phyloP scores from a whole-genome alignment of 2,113 vertebrate genomes.

The Melierax canorus region DNA sequence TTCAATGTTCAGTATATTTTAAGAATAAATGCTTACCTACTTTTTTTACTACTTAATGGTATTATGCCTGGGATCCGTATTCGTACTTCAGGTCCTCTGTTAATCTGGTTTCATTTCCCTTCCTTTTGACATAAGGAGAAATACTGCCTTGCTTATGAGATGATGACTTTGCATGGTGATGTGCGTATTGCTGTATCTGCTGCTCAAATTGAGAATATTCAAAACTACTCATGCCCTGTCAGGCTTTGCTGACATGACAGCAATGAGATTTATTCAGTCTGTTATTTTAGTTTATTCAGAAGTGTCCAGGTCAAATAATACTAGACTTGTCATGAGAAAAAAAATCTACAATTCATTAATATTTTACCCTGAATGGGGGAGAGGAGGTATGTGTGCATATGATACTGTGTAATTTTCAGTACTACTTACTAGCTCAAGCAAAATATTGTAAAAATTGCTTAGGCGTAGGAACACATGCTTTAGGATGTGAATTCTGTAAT shows the following conservation, averaged over 20 bases:
- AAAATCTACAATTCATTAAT: neutral
- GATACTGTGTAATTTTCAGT: neutral
- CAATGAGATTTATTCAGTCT: constrained; percentile 16
- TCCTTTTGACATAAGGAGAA: neutral
- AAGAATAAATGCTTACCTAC: neutral
- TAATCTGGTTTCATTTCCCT: neutral
- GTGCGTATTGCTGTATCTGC: neutral
- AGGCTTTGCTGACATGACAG: neutral
- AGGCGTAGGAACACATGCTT: neutral
- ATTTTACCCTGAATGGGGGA: neutral
- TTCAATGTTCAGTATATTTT: fast-evolving
- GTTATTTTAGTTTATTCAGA: neutral
- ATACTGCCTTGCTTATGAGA: neutral
- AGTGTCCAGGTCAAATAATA: neutral
- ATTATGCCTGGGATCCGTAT: neutral
- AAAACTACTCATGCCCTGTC: neutral
- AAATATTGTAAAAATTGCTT: neutral
- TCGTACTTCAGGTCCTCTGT: neutral
- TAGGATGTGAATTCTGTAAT: neutral
- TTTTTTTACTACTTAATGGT: neutral
- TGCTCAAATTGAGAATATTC: neutral
- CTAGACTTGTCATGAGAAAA: neutral
- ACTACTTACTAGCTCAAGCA: neutral
- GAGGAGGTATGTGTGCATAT: neutral
- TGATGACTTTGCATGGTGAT: neutral